Conservation (phyloP, 1,140 invertebrate species). For the Aphelenchoides avenae region DNA sequence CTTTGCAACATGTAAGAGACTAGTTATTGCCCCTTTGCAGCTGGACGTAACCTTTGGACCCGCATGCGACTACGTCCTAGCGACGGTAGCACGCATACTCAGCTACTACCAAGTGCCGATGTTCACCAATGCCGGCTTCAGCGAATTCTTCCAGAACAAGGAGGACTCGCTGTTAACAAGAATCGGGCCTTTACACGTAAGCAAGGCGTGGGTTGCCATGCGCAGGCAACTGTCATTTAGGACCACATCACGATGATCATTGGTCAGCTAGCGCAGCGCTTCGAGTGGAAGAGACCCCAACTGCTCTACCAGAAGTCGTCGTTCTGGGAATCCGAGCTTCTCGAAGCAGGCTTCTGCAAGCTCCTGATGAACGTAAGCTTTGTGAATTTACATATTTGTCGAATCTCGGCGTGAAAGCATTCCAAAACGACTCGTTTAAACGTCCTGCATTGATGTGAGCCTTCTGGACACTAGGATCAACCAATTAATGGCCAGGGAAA, state of each 20-base stretch:
- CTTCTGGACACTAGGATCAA: not conserved
- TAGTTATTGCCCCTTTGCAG: slow-evolving; percentile 11
- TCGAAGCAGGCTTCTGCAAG: slow-evolving; percentile 50
- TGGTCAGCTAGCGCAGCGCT: slow-evolving; percentile 30
- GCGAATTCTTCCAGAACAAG: slow-evolving; percentile 37
- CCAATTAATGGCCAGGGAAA: no score
- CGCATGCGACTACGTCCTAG: slow-evolving; percentile 46
- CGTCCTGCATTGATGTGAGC: slow-evolving; percentile 5
- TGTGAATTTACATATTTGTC: no score
- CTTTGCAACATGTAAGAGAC: slow-evolving; percentile 17
- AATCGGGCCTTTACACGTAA: slow-evolving; percentile 51
- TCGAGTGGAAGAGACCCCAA: slow-evolving; percentile 36
- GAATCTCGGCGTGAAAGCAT: not conserved
- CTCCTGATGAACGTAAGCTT: slow-evolving; percentile 41
- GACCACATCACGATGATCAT: slow-evolving; percentile 44
- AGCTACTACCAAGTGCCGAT: slow-evolving; percentile 39
- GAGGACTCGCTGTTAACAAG: slow-evolving; percentile 32
- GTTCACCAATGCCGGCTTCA: slow-evolving; percentile 54
- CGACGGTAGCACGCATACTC: slow-evolving; percentile 47
- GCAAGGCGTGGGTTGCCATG: slow-evolving; percentile 10
- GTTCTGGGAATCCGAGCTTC: slow-evolving; percentile 50
- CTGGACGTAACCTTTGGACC: slow-evolving; percentile 49
- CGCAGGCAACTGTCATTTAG: slow-evolving; percentile 18
- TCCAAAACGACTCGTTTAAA: no score
- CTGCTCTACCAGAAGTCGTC: slow-evolving; percentile 44